Evolutionary conservation across 2,797 vertebrate species (phyloP), one percentile per base, ranked within the genome.

Genomic region (Amblyopsis hoosieri): DNA sequence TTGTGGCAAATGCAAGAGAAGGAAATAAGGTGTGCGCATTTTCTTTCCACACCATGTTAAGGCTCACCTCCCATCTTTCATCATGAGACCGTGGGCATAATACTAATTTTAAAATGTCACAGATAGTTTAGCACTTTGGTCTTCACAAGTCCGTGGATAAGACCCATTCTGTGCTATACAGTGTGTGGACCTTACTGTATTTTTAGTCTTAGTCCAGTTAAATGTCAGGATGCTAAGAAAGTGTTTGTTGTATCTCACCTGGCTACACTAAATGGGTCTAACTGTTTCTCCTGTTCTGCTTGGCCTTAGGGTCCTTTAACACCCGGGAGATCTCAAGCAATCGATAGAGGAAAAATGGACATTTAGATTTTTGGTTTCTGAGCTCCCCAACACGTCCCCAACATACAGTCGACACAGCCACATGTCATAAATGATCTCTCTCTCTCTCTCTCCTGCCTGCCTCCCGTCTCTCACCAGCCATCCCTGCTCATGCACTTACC

Each of bases 161-260:
- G 19, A 37, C 29, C 29, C 23, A 29, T 29, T 29, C 23, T 29
- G 33, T 59, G 6, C 9, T 42, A 11, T 46, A 6, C 29, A 74
- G 17, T 10, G 10, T 48, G 29, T 62, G 23, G 19, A 60, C 64
- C 33, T 66, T 29, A 29, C 23, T 29, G 23, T 71, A 73, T n/a
- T 14, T 65, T 49, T 33, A 53, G 62, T 19, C 12, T 66, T 63
- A 72, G 67, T 61, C 73, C 72, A 17, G 3, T 54, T 79, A 81
- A 86, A 84, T 83, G 79, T 84, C 75, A 84, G 33, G 29, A 48
- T 64, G 67, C 55, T 66, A 60, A 74, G 69, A 66, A 57, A 49
- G 62, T 19, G 51, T 45, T 54, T 23, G 13, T 3, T 11, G 42
- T 17, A 45, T 19, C 78, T 80, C 66, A 49, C 15, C 54, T 31